Conservation (phyloP, 2,113 vertebrate species). For the Phyllopteryx taeniolatus region DNA sequence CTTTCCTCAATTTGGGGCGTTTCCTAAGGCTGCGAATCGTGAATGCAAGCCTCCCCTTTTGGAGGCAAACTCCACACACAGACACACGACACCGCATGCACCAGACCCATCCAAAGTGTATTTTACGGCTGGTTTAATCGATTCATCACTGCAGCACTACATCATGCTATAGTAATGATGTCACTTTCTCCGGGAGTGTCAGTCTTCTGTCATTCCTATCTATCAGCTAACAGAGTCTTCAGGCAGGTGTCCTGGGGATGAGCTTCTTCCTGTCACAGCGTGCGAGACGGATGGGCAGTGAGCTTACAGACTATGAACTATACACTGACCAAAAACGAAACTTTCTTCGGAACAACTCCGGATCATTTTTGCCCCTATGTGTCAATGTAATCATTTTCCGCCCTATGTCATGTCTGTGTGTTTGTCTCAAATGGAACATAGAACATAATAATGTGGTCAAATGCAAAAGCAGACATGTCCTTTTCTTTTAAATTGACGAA, state of each 20-base stretch:
- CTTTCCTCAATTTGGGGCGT: neutral
- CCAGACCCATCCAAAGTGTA: neutral
- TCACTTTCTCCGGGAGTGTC: constrained; percentile 40
- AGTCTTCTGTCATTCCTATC: constrained; percentile 18
- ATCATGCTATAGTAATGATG: constrained; percentile 29
- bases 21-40: constrained; percentile 12
- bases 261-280: constrained; percentile 35
- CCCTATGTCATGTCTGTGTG: too few relatives aligned
- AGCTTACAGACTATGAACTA: constrained; percentile 2
- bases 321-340: constrained; percentile 22
- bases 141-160: constrained; percentile 15
- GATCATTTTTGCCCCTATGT: neutral
- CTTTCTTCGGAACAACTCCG: neutral
- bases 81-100: constrained; percentile 5
- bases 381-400: neutral
- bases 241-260: constrained; percentile 35
- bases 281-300: constrained; percentile 20
- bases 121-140: constrained; percentile 16
- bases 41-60: constrained; percentile 14
- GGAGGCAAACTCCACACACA: constrained; percentile 29
- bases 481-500: too few relatives aligned
- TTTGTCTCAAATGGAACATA: too few relatives aligned
- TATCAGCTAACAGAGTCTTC: constrained; percentile 31
- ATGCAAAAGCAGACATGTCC: too few relatives aligned
- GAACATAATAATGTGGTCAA: too few relatives aligned